Evolutionary conservation across 2,797 vertebrate species (phyloP), one percentile per base, ranked within the genome.

Genomic region (Meriones psammophilus): DNA sequence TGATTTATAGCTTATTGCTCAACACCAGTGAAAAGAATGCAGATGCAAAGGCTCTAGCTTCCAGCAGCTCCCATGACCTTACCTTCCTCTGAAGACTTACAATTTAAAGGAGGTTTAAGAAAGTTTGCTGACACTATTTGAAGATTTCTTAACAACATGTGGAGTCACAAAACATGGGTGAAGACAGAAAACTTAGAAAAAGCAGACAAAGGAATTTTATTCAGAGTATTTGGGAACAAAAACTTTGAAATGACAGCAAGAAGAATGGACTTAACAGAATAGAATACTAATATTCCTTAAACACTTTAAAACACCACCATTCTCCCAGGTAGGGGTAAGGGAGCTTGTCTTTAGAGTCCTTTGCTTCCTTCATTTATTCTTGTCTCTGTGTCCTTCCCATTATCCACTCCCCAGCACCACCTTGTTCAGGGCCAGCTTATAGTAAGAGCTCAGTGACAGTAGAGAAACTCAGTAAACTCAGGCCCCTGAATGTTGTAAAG

Each of bases 61-160:
- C 73, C 39, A 4, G 56, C n/a, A 17, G 3, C 20, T 79, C 58
- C 68, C 0, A 46, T 7, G 17, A 56, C 8, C 39, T 69, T n/a
- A 39, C 26, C 50, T 86, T 68, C 36, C 39, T 42, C 18, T 60
- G 12, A 20, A 42, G 15, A 71, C 33, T 50, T 56, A 74, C 71
- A 66, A 36, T 78, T 93, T 66, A 54, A 66, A 88, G 10, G 78
- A 78, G 56, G 36, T 87, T 88, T 83, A 85, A 92, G 13, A 28
- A 56, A 62, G 3, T 33, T 69, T 74, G 24, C 66, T 13, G 36
- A 66, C 22, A 30, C 84, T 15, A 30, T 80, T 46, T 80, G 58
- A 88, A 79, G 68, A 28, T 58, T 60, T 26, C 74, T 73, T 69
- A 24, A 5, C 20, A 30, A 50, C 5, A 50, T 18, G 91, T 86